A percentile compares a stretch with the other conserved stretches of the same genome.
phyloP scores from a whole-genome alignment of 2,113 vertebrate genomes.

The Marcusenius ussheri region DNA sequence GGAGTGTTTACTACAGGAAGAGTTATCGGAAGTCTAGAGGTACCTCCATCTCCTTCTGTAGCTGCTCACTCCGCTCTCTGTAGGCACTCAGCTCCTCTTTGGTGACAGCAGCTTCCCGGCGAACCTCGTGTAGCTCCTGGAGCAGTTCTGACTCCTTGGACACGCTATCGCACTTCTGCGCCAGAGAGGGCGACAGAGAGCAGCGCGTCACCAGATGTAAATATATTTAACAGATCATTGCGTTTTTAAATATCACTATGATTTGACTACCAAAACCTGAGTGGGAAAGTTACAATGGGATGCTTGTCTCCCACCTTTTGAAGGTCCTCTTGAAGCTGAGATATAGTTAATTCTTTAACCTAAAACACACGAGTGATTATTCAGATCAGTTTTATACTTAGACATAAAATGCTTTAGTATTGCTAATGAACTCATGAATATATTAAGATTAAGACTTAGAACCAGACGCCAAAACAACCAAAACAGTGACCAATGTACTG shows the following conservation, averaged over 20 bases:
- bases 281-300: not conserved
- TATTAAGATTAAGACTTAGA: not conserved
- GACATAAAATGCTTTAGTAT: not conserved
- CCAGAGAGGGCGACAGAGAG: not conserved
- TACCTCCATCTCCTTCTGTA: constrained; percentile 71
- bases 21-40: constrained; percentile 52
- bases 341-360: constrained; percentile 38
- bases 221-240: not conserved
- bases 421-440: not conserved
- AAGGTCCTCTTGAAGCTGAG: constrained; percentile 43
- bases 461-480: not conserved
- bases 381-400: not conserved
- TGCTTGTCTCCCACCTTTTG: constrained; percentile 19
- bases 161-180: constrained; percentile 26
- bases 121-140: constrained; percentile 49
- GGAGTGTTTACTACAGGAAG: not conserved
- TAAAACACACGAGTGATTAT: constrained; percentile 15
- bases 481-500: not conserved
- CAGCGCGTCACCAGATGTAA: not conserved
- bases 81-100: constrained; percentile 72
- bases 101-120: constrained; percentile 58
- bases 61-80: constrained; percentile 66
- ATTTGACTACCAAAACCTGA: not conserved
- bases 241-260: not conserved
- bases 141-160: constrained; percentile 43